Percentiles rank a stretch among this genome's conserved stretches.
These are phyloP conservation scores for Acromyrmex heyeri DNA, from an alignment of 1,140 invertebrate species.

Conservation along the genomic window DNA sequence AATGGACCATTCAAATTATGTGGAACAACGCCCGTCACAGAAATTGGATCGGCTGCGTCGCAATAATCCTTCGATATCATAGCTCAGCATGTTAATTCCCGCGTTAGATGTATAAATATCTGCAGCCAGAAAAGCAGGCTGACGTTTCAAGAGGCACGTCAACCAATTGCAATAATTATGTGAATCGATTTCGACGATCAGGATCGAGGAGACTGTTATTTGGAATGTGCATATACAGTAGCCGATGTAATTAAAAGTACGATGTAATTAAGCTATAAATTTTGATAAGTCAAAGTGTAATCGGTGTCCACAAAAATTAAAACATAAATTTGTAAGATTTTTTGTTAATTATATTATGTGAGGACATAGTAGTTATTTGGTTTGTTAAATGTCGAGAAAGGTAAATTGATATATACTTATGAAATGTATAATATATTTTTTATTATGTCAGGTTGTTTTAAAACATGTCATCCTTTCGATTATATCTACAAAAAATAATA, in stretches of 20 bases:
- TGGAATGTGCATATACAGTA: background rate
- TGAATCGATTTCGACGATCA: background rate
- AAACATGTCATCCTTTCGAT: background rate
- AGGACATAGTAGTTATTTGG: background rate
- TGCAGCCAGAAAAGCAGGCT: background rate
- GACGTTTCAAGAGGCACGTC: background rate
- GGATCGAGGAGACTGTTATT: background rate
- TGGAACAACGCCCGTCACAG: constrained; percentile 29
- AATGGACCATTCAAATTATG: constrained; percentile 42
- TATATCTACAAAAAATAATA: constrained; percentile 8
- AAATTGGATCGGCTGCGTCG: constrained; percentile 29
- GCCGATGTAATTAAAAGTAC: background rate
- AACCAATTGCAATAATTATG: background rate
- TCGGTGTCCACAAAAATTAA: background rate
- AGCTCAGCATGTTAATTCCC: constrained; percentile 37
- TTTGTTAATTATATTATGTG: background rate
- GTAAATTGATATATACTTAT: background rate
- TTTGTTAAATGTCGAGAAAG: background rate
- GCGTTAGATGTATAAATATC: constrained; percentile 9
- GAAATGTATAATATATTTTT: constrained; percentile 13
- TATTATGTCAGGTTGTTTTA: background rate
- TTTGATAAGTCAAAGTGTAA: background rate
- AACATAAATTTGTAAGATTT: background rate
- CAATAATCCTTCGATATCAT: constrained; percentile 1
- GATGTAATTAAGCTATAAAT: background rate